Evolutionary conservation across 2,888 invertebrate genomes (phyloP).

Genomic region (Dasypogon diadema): DNA sequence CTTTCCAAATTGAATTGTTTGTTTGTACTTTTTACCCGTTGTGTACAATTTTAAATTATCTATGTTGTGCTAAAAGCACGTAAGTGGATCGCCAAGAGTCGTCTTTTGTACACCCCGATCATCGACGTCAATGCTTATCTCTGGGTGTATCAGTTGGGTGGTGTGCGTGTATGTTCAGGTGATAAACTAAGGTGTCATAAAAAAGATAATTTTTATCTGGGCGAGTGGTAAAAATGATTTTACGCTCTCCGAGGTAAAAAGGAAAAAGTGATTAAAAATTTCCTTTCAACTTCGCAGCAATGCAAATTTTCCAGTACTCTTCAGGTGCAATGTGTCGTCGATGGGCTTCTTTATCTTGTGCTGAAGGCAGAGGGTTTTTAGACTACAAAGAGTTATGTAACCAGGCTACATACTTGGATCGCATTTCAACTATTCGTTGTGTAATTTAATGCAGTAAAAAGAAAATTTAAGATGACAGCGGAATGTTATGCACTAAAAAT

Average conservation of each 20-base stretch:
- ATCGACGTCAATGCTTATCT: neutral
- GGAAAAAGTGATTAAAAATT: neutral
- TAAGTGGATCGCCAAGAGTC: neutral
- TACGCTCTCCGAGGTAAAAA: neutral
- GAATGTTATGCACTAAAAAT: slow-evolving; percentile 38
- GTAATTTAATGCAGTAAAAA: slow-evolving; percentile 42
- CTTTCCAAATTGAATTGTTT: neutral
- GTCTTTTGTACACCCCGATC: neutral
- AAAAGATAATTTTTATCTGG: neutral
- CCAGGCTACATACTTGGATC: slow-evolving; percentile 18
- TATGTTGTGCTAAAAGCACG: neutral
- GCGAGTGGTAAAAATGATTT: neutral
- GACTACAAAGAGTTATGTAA: slow-evolving; percentile 13
- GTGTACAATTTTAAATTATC: neutral
- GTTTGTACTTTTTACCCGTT: neutral
- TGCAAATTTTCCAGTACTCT: neutral
- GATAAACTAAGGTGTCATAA: neutral
- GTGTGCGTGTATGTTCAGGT: too few relatives aligned
- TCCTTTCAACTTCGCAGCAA: neutral
- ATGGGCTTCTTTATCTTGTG: neutral
- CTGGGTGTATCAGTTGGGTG: neutral
- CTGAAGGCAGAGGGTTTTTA: neutral
- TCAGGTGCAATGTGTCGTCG: too few relatives aligned
- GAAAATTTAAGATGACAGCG: slow-evolving; percentile 37
- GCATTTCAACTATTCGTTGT: slow-evolving; percentile 39